Conservation (phyloP, 2,888 invertebrate species). For the Agonum fuliginosum region DNA sequence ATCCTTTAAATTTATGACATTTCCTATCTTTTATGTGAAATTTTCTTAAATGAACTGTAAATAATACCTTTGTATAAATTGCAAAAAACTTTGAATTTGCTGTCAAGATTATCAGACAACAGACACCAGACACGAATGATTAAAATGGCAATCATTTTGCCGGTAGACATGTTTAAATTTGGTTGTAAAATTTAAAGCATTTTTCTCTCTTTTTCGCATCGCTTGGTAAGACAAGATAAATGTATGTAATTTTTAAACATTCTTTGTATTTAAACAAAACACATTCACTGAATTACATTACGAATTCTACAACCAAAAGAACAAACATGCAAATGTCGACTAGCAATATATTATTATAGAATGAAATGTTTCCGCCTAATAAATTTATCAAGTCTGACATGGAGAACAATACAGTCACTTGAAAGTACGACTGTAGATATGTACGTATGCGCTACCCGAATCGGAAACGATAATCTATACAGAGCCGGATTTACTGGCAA, state of each 20-base stretch:
- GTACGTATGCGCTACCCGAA: no score
- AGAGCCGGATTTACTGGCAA: no score
- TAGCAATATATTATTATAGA: constrained; percentile 43
- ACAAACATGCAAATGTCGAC: constrained; percentile 49
- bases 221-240: constrained; percentile 23
- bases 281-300: constrained; percentile 56
- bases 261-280: constrained; percentile 44
- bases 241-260: constrained; percentile 43
- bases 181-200: neutral
- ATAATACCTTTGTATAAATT: no score
- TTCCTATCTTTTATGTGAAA: no score
- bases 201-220: neutral
- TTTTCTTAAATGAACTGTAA: no score
- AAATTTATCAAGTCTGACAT: constrained; percentile 50
- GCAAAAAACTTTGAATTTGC: no score
- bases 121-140: no score
- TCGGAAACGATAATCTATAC: constrained; percentile 9
- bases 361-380: constrained; percentile 36
- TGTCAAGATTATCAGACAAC: neutral
- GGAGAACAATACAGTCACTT: constrained; percentile 39
- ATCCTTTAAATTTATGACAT: no score
- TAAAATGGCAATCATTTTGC: neutral
- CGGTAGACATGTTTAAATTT: neutral
- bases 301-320: constrained; percentile 47
- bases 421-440: constrained; percentile 18